These are phyloP conservation scores for Dipus sagitta DNA, from an alignment of 2,797 vertebrate species.

Conservation along the genomic window DNA sequence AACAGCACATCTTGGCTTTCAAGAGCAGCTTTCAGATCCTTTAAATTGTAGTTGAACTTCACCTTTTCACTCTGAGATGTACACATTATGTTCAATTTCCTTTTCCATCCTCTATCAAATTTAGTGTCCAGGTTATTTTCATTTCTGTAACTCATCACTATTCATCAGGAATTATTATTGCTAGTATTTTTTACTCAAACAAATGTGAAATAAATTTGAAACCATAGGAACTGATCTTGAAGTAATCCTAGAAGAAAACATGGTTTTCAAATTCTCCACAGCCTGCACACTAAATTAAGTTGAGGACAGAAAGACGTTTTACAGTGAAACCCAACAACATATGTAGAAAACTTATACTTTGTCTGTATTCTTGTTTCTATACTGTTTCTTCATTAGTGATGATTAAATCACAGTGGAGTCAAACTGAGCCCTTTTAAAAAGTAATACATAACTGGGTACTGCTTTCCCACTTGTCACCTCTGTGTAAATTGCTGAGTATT, in stretches of 20 bases:
- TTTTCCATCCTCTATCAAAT: conserved; percentile 67
- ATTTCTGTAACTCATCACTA: conserved; percentile 80
- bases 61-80: conserved; percentile 74
- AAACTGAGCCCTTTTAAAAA: conserved; percentile 40
- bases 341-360: conserved; percentile 70
- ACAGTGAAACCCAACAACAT: conserved; percentile 62
- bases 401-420: conserved; percentile 47
- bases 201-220: conserved; percentile 83
- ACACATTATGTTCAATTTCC: conserved; percentile 79
- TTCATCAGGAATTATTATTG: conserved; percentile 78
- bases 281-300: conserved; percentile 82
- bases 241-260: conserved; percentile 80
- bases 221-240: conserved; percentile 79
- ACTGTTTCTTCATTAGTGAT: conserved; percentile 52
- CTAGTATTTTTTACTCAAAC: conserved; percentile 77
- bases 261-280: conserved; percentile 84
- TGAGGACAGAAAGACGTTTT: conserved; percentile 72
- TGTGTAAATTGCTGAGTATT: neutral
- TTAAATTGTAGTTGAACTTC: conserved; percentile 56
- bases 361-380: conserved; percentile 69
- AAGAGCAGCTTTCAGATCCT: conserved; percentile 30
- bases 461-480: neutral
- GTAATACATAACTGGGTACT: neutral
- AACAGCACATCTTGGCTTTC: neutral
- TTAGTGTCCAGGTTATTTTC: conserved; percentile 77